Evolutionary conservation across 2,797 vertebrate genomes (phyloP), one percentile per base, ranked within the genome.

Genomic region (Esox lucius): DNA sequence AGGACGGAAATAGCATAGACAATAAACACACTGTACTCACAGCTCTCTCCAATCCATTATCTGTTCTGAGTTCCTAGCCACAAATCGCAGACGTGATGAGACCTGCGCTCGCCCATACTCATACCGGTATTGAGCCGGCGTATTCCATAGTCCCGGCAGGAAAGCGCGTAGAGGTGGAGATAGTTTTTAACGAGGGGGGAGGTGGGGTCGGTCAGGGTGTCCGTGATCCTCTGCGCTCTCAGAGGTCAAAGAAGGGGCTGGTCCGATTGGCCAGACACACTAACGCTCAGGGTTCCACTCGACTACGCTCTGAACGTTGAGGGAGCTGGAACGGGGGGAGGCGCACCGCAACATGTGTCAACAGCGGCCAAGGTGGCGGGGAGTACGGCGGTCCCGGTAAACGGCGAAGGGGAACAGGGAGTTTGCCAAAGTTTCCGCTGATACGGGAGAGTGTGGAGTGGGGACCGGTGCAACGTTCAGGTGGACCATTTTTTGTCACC

Each of bases 31-130:
- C 19, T 24, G 35, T 88, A 92, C 91, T 93, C 77, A 92, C 91
- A 87, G 80, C 75, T 93, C 91, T 82, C 84, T 88, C 88, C 88
- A 86, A 24, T 93, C 91, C 91, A 92, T 92, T 81, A 87, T 90
- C 85, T 84, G 65, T 77, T 86, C 78, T 79, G 22, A 73, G 78
- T 42, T 82, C 79, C 80, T 75, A 12, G 22, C 71, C 80, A 73
- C 3, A 42, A 74, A 56, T 68, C 75, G 69, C 53, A 81, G 67
- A 59, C 72, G 28, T 66, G 35, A 78, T 68, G 70, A 62, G 74
- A 80, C 68, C n/a, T 39, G 26, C 28, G 56, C 74, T 71, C 78
- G 71, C 71, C 73, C 73, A 81, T 84, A 75, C 78, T 83, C 75
- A 2, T 75, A 80, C 56, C 84, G 70, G 48, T 71, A 69, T 56